Evolutionary conservation across 2,888 invertebrate species (phyloP).

Genomic region (Temnothorax ravouxi): DNA sequence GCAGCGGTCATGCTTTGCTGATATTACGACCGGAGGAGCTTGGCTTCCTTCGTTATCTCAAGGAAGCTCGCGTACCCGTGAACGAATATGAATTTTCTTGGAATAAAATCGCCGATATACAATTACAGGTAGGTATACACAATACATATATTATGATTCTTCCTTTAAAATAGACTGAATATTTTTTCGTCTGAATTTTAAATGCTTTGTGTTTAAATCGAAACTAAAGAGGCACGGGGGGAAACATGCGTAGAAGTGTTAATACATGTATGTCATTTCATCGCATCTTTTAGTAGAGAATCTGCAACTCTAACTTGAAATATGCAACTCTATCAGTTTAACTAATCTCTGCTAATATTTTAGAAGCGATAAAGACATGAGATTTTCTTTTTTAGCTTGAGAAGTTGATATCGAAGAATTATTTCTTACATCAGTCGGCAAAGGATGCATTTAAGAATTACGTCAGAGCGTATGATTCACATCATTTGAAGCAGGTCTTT

Average conservation of each 20-base stretch:
- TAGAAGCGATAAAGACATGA: slow-evolving; percentile 3
- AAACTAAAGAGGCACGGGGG: neutral
- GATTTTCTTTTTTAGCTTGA: slow-evolving; percentile 90
- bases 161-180: neutral
- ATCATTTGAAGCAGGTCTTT: slow-evolving; percentile 97
- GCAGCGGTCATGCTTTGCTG: slow-evolving; percentile 96
- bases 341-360: neutral
- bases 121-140: slow-evolving; percentile 95
- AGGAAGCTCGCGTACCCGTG: slow-evolving; percentile 96
- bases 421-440: slow-evolving; percentile 97
- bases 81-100: slow-evolving; percentile 99
- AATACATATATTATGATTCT: neutral
- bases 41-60: slow-evolving; percentile 97
- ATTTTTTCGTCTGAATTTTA: neutral
- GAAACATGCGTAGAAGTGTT: neutral
- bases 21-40: slow-evolving; percentile 98
- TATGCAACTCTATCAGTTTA: neutral
- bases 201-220: neutral
- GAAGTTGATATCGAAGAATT: slow-evolving; percentile 97
- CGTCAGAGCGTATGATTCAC: slow-evolving; percentile 98
- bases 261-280: neutral
- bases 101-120: slow-evolving; percentile 98
- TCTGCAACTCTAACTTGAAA: too few species aligned
- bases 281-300: slow-evolving; percentile 27
- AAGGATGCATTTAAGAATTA: slow-evolving; percentile 99